Evolutionary conservation across 2,888 invertebrate species (phyloP).

Genomic region (Aplocera efformata): DNA sequence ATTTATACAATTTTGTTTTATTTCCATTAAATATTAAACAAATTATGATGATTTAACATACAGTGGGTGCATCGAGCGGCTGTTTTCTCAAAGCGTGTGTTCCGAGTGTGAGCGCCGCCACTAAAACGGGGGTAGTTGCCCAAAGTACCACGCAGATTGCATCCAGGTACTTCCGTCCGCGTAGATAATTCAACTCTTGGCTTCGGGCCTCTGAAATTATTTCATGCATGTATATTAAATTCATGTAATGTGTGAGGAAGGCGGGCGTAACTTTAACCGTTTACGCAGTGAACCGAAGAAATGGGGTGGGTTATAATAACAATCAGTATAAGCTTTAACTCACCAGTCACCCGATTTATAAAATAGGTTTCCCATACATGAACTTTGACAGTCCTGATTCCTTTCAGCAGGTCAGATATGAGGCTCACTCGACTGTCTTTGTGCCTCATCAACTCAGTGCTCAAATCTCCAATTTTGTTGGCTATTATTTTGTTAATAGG

Average conservation of each 20-base stretch:
- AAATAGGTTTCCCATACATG: constrained; percentile 97
- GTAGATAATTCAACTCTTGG: constrained; percentile 88
- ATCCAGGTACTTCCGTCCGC: constrained; percentile 95
- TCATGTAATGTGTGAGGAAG: too few relatives aligned
- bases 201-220: constrained; percentile 79
- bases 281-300: too few relatives aligned
- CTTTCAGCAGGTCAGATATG: constrained; percentile 91
- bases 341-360: constrained; percentile 84
- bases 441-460: constrained; percentile 91
- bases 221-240: neutral
- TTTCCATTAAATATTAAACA: too few relatives aligned
- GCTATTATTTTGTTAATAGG: constrained; percentile 96
- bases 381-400: constrained; percentile 94
- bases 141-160: constrained; percentile 99
- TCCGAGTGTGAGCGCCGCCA: constrained; percentile 90
- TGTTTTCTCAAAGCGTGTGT: constrained; percentile 89
- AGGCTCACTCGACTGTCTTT: constrained; percentile 95
- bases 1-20: too few relatives aligned
- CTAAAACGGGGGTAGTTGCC: constrained; percentile 97
- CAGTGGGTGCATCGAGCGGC: constrained; percentile 91
- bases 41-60: too few relatives aligned
- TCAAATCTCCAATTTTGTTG: constrained; percentile 91
- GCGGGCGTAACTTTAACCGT: too few relatives aligned
- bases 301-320: too few relatives aligned
- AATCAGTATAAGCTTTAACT: too few relatives aligned